phyloP scores from a whole-genome alignment of 2,113 vertebrate species.

The Pantherophis guttatus region DNA sequence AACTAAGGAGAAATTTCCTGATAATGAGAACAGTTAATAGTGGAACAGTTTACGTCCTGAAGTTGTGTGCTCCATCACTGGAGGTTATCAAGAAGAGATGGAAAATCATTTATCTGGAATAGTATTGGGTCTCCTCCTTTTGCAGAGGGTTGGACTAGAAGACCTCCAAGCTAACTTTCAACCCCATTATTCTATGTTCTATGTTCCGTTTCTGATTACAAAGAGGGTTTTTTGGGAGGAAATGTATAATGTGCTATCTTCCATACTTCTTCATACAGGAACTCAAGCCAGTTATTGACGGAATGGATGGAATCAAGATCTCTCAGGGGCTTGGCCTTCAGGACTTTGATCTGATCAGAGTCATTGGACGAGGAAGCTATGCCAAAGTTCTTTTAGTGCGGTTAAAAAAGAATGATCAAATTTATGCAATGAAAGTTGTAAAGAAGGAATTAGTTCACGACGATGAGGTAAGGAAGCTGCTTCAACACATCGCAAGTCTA shows the following conservation, averaged over 20 bases:
- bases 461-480: constrained; percentile 81
- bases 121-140: too few relatives aligned
- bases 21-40: too few relatives aligned
- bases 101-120: too few relatives aligned
- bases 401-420: constrained; percentile 92
- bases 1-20: too few relatives aligned
- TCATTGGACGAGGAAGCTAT: constrained; percentile 95
- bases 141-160: neutral
- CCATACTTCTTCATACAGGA: constrained; percentile 69
- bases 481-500: neutral
- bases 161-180: neutral
- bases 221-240: neutral
- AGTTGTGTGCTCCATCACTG: too few relatives aligned
- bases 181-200: neutral
- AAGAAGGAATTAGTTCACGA: constrained; percentile 98
- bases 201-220: neutral
- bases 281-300: constrained; percentile 91
- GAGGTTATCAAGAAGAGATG: too few relatives aligned
- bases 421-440: constrained; percentile 98
- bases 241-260: neutral
- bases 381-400: constrained; percentile 96
- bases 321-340: constrained; percentile 86
- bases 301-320: constrained; percentile 92
- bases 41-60: too few relatives aligned
- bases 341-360: constrained; percentile 96